Percentiles rank a stretch among this genome's conserved stretches.
Evolutionary conservation across 2,888 invertebrate species (phyloP).

Genomic region (Cantharis rustica): DNA sequence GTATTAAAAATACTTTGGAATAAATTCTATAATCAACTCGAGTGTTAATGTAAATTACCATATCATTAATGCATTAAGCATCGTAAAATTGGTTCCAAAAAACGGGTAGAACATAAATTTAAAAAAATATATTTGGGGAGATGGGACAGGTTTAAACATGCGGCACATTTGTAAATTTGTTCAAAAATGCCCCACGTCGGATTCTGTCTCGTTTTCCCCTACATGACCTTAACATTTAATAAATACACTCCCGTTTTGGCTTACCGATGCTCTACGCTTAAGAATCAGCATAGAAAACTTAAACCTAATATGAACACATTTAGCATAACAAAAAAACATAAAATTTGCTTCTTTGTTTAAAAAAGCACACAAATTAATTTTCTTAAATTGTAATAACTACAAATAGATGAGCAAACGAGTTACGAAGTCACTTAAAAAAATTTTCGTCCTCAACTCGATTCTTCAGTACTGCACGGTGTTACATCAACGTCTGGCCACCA

Average conservation of each 20-base stretch:
- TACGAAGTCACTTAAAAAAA: not conserved
- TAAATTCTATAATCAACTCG: not conserved
- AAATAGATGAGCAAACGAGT: not conserved
- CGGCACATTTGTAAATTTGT: too few species aligned
- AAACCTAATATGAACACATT: not conserved
- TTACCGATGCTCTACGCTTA: not conserved
- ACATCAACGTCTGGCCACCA: not conserved
- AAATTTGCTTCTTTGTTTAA: not conserved
- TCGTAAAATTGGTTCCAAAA: too few species aligned
- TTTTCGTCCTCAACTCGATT: not conserved
- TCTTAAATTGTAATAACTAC: not conserved
- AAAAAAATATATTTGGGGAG: too few species aligned
- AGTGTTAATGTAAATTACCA: too few species aligned
- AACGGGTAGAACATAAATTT: not conserved
- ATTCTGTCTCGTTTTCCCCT: too few species aligned
- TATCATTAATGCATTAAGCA: too few species aligned
- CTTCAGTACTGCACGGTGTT: not conserved
- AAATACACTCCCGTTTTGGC: not conserved
- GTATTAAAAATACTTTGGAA: not conserved
- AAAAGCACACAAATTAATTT: not conserved
- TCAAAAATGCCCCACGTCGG: too few species aligned
- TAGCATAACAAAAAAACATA: not conserved
- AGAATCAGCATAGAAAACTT: not conserved
- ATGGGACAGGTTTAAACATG: too few species aligned
- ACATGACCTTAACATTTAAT: too few species aligned